A percentile compares a stretch with the other conserved stretches of the same genome.
Evolutionary conservation across 2,888 invertebrate species (phyloP).

Genomic region (Petrophora chlorosata): DNA sequence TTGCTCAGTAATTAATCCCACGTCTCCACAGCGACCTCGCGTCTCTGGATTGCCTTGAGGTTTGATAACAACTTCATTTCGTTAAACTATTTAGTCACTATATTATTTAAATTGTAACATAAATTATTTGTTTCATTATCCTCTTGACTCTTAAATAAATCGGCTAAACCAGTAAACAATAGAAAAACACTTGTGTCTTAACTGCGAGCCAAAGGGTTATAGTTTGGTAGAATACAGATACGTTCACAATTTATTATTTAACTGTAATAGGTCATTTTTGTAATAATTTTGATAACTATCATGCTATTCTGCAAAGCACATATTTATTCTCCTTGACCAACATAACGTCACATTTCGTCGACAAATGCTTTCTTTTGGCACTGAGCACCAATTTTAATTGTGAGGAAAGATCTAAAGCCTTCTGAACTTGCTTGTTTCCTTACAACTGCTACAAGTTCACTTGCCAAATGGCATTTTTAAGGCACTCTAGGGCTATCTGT

Average conservation of each 20-base stretch:
- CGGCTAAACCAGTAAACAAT: too few relatives aligned
- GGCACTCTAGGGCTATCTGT: not conserved
- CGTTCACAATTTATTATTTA: too few relatives aligned
- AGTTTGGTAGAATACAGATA: too few relatives aligned
- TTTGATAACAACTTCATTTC: not conserved
- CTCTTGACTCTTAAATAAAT: too few relatives aligned
- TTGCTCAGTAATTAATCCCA: conserved; percentile 58
- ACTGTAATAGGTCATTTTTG: too few relatives aligned
- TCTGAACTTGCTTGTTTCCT: conserved; percentile 20
- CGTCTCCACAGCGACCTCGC: conserved; percentile 33
- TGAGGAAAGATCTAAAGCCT: conserved; percentile 22
- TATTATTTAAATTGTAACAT: too few relatives aligned
- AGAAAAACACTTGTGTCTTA: too few relatives aligned
- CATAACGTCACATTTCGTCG: not conserved
- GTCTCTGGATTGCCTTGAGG: not conserved
- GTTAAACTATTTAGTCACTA: not conserved
- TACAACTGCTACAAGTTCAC: conserved; percentile 10
- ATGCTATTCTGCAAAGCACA: too few relatives aligned
- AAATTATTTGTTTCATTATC: too few relatives aligned
- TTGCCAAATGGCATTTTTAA: conserved; percentile 25
- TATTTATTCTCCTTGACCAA: too few relatives aligned
- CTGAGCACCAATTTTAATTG: conserved; percentile 19
- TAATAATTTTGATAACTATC: too few relatives aligned
- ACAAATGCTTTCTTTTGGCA: conserved; percentile 17
- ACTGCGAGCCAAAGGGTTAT: too few relatives aligned